A percentile compares a stretch with the other conserved stretches of the same genome.
Conservation (phyloP, 1,140 invertebrate genomes). For the Macrostomum lignano region DNA sequence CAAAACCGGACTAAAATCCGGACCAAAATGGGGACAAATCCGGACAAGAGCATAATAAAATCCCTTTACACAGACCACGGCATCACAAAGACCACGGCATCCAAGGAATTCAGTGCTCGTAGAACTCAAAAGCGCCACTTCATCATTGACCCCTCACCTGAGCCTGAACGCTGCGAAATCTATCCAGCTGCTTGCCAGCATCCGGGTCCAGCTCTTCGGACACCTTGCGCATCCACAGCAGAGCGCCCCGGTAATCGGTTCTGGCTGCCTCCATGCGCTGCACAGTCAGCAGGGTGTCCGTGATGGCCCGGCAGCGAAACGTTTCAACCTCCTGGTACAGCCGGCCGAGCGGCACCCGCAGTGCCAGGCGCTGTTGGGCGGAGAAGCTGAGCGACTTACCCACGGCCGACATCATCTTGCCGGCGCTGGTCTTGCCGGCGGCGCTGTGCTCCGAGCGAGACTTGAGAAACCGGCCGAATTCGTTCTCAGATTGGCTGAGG, state of each 20-base stretch:
- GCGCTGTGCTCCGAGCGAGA: constrained; percentile 82
- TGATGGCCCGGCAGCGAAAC: constrained; percentile 64
- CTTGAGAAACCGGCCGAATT: constrained; percentile 70
- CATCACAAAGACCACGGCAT: too few species aligned
- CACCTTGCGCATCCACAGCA: constrained; percentile 95
- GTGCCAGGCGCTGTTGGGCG: constrained; percentile 58
- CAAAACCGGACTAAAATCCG: too few species aligned
- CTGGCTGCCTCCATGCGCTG: constrained; percentile 69
- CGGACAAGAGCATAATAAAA: too few species aligned
- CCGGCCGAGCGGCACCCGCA: constrained; percentile 54
- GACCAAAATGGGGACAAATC: too few species aligned
- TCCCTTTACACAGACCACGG: too few species aligned
- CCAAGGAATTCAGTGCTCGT: too few species aligned
- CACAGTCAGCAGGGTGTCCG: constrained; percentile 63
- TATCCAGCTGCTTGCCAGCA: constrained; percentile 68
- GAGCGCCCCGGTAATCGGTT: constrained; percentile 69
- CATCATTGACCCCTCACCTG: too few species aligned
- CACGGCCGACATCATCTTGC: constrained; percentile 65
- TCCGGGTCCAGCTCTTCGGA: constrained; percentile 85
- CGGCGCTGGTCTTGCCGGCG: constrained; percentile 50
- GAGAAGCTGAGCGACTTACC: constrained; percentile 74
- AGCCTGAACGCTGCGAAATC: constrained; percentile 50
- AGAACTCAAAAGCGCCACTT: too few species aligned
- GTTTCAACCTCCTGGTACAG: constrained; percentile 85
- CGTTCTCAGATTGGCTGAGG: constrained; percentile 78